phyloP scores from a whole-genome alignment of 2,113 vertebrate species.

The Himantopus leucocephalus region DNA sequence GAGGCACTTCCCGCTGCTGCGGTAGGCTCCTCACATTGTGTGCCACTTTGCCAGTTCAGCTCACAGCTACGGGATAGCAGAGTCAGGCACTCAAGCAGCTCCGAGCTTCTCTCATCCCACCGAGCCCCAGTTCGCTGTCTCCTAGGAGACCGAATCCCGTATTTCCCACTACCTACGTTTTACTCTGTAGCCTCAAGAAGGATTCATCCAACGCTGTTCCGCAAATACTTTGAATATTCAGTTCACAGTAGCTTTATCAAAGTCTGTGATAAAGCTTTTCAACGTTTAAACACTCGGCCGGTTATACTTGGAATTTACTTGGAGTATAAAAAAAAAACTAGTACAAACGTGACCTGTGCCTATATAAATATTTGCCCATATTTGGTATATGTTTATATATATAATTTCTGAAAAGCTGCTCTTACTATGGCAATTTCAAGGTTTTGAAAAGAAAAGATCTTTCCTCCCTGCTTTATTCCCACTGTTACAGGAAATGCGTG shows the following conservation, averaged over 20 bases:
- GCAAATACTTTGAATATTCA: not conserved
- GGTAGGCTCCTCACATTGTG: not conserved
- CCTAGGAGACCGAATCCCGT: not conserved
- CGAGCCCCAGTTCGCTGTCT: not conserved
- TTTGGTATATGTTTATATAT: constrained; percentile 2
- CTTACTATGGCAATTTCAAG: not conserved
- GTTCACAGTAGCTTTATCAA: not conserved
- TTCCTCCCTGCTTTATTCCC: not conserved
- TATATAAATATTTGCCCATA: constrained; percentile 41
- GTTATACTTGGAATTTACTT: constrained; percentile 38
- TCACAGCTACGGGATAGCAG: not conserved
- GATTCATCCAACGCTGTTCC: not conserved
- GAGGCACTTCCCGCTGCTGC: not conserved
- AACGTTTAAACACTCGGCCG: not conserved
- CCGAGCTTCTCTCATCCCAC: not conserved
- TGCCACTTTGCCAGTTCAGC: not conserved
- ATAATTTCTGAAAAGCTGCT: constrained; percentile 15
- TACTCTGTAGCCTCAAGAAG: not conserved
- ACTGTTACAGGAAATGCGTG: not conserved
- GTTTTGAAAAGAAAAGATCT: not conserved
- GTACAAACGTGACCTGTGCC: not conserved
- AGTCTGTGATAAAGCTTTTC: not conserved
- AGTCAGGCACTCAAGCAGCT: not conserved
- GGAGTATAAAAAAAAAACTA: not conserved
- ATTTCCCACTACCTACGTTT: not conserved